A percentile compares a stretch with the other conserved stretches of the same genome.
Conservation (phyloP, 2,797 vertebrate genomes). For the Lacerta bilineata region DNA sequence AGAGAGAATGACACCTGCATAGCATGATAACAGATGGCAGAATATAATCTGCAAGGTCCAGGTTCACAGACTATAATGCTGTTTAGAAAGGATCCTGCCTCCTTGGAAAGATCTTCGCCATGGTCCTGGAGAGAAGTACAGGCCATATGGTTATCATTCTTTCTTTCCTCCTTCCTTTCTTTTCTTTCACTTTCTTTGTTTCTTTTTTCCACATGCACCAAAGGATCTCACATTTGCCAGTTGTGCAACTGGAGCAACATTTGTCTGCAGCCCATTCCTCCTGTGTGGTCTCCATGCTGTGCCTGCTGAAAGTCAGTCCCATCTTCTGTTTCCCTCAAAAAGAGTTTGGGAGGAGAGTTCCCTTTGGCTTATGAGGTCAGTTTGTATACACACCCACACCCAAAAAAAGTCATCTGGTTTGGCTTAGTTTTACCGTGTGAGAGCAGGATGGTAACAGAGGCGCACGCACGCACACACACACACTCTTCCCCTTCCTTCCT, state of each 20-base stretch:
- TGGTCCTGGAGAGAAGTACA: too few species aligned
- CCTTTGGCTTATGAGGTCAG: background rate
- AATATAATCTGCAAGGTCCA: background rate
- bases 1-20: too few species aligned
- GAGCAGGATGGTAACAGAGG: background rate
- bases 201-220: too few species aligned
- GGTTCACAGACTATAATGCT: background rate
- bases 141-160: too few species aligned
- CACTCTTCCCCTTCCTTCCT: too few species aligned
- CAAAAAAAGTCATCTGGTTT: constrained; percentile 33
- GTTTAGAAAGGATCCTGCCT: background rate
- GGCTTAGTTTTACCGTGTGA: constrained; percentile 11
- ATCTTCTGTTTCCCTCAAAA: background rate
- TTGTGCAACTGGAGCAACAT: background rate
- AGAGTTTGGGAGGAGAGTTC: background rate
- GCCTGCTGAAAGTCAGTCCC: background rate
- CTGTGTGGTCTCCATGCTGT: constrained; percentile 19
- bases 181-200: too few species aligned
- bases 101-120: background rate
- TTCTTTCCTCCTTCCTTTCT: too few species aligned
- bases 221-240: background rate
- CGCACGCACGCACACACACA: background rate
- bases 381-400: too few species aligned
- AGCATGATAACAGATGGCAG: background rate
- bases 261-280: background rate